These are phyloP conservation scores for Anniella stebbinsi DNA, from an alignment of 2,797 vertebrate species.

Conservation along the genomic window DNA sequence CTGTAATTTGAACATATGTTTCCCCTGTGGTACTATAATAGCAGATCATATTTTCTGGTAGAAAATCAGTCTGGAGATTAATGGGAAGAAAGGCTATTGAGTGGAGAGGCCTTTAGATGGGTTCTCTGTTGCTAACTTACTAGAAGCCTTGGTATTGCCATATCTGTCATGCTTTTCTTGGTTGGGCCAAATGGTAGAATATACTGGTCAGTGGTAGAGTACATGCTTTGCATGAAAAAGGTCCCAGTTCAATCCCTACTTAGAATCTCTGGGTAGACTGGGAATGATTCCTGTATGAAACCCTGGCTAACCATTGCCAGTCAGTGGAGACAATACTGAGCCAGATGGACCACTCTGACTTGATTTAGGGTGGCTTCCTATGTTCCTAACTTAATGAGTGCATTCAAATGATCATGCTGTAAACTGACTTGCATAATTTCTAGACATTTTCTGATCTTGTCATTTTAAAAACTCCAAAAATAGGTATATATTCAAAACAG, in stretches of 20 bases:
- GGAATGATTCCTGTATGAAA: not conserved
- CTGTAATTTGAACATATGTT: slow-evolving; percentile 55
- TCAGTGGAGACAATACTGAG: not conserved
- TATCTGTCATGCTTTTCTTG: not conserved
- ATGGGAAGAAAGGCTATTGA: slow-evolving; percentile 24
- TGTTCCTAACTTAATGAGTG: not conserved
- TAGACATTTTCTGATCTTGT: not conserved
- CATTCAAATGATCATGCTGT: not conserved
- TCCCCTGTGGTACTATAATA: slow-evolving; percentile 52
- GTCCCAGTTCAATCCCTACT: not conserved
- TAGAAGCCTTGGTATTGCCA: not conserved
- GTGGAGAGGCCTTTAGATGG: slow-evolving; percentile 27
- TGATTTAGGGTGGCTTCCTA: not conserved
- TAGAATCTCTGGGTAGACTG: not conserved
- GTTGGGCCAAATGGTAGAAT: not conserved
- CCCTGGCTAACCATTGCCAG: not conserved
- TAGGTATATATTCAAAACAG: too few species aligned
- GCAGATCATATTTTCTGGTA: slow-evolving; percentile 52
- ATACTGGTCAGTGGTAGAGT: not conserved
- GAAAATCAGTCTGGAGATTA: slow-evolving; percentile 16
- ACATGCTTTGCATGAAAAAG: not conserved
- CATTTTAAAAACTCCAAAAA: not conserved
- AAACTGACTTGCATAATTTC: not conserved
- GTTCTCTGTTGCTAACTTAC: slow-evolving; percentile 49
- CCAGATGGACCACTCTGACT: not conserved